These are phyloP conservation scores for Xenops minutus DNA, from an alignment of 2,797 vertebrate species.

Conservation along the genomic window DNA sequence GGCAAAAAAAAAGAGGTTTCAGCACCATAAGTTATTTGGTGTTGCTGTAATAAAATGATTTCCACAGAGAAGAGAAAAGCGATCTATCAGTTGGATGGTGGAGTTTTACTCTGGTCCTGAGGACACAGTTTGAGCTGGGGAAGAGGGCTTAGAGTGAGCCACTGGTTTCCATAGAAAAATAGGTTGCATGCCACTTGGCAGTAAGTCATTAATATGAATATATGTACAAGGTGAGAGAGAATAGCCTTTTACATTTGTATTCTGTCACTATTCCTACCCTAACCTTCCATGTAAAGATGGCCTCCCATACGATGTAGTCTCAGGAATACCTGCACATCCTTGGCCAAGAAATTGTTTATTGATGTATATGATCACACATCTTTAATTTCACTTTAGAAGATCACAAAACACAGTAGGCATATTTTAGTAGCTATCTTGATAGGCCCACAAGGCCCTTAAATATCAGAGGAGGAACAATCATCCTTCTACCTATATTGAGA, in stretches of 20 bases:
- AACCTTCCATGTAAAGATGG: background rate
- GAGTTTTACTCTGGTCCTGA: background rate
- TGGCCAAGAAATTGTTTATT: background rate
- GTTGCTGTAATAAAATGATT: background rate
- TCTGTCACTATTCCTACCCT: background rate
- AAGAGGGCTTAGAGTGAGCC: background rate
- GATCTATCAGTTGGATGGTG: fast-evolving
- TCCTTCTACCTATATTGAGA: background rate
- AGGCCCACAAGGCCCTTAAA: background rate
- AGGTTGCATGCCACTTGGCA: background rate
- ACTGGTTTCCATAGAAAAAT: background rate
- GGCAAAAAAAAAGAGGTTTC: background rate
- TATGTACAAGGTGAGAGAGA: background rate
- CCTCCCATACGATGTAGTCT: fast-evolving
- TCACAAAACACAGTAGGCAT: background rate
- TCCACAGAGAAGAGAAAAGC: background rate
- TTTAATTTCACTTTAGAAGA: background rate
- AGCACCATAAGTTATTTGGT: fast-evolving
- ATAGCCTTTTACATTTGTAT: background rate
- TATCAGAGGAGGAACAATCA: background rate
- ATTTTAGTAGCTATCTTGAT: background rate
- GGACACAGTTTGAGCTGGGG: background rate
- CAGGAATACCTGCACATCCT: background rate
- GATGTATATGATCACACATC: background rate
- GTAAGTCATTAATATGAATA: background rate